Evolutionary conservation across 2,888 invertebrate species (phyloP).

Genomic region (Stenotaenia linearis): DNA sequence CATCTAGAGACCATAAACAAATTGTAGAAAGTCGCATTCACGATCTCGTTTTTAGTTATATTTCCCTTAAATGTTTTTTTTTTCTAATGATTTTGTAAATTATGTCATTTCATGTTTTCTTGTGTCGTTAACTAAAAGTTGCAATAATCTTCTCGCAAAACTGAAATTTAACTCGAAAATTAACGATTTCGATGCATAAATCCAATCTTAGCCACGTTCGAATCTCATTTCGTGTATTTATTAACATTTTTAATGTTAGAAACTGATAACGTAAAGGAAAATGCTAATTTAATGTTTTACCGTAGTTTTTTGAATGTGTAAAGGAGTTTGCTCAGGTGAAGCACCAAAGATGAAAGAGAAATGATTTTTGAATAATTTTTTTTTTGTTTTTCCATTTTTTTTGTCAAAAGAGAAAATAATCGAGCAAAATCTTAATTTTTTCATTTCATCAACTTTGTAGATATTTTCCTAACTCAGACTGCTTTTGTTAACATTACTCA

Average conservation of each 20-base stretch:
- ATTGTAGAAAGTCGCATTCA: background rate
- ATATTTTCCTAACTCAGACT: background rate
- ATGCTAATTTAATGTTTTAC: too few species aligned
- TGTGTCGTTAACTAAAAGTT: too few species aligned
- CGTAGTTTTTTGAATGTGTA: too few species aligned
- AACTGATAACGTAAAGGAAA: background rate
- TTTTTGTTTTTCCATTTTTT: background rate
- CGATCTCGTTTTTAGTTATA: too few species aligned
- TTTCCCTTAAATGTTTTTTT: background rate
- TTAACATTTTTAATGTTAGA: background rate
- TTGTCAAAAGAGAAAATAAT: too few species aligned
- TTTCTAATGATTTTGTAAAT: background rate
- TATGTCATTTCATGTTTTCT: too few species aligned
- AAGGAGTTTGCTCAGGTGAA: too few species aligned
- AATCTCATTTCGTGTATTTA: background rate
- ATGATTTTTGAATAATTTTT: background rate
- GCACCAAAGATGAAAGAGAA: background rate
- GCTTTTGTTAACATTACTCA: background rate
- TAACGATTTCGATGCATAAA: too few species aligned
- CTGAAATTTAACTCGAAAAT: too few species aligned
- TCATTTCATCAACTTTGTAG: background rate
- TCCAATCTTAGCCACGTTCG: background rate
- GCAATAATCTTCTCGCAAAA: background rate
- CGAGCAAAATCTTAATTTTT: background rate
- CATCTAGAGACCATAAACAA: background rate